A percentile compares a stretch with the other conserved stretches of the same genome.
Evolutionary conservation across 2,797 vertebrate species (phyloP).

Genomic region (Paramormyrops hopkinsi): DNA sequence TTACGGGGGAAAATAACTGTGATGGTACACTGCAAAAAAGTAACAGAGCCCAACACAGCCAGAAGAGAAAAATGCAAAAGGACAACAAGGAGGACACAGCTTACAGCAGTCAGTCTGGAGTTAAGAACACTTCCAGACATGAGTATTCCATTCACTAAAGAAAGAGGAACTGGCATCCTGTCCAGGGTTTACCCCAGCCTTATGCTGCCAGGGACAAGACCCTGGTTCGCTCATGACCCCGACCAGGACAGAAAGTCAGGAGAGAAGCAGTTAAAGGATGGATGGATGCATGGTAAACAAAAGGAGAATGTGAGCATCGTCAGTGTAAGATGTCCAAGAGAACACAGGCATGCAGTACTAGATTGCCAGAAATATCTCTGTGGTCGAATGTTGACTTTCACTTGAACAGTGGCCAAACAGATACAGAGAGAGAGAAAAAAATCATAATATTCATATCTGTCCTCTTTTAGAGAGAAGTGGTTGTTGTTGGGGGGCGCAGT

Average conservation of each 20-base stretch:
- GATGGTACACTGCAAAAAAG: neutral
- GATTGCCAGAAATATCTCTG: neutral
- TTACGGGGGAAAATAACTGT: neutral
- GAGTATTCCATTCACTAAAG: neutral
- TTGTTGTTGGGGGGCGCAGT: neutral
- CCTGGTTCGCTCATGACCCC: neutral
- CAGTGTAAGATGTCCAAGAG: neutral
- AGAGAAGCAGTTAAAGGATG: neutral
- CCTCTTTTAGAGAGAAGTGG: neutral
- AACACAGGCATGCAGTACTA: neutral
- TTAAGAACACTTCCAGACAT: neutral
- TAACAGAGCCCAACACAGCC: neutral
- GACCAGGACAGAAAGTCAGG: neutral
- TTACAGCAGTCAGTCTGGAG: neutral
- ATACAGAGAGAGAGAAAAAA: neutral
- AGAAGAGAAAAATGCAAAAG: neutral
- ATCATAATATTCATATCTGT: conserved; percentile 6
- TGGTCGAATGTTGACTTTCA: neutral
- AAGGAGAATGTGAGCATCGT: neutral
- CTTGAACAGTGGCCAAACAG: neutral
- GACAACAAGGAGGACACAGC: neutral
- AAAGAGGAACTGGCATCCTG: neutral
- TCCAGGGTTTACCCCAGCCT: neutral
- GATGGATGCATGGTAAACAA: neutral
- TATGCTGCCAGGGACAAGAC: neutral